Conservation (phyloP, 2,888 invertebrate genomes). For the Parnassius apollo region DNA sequence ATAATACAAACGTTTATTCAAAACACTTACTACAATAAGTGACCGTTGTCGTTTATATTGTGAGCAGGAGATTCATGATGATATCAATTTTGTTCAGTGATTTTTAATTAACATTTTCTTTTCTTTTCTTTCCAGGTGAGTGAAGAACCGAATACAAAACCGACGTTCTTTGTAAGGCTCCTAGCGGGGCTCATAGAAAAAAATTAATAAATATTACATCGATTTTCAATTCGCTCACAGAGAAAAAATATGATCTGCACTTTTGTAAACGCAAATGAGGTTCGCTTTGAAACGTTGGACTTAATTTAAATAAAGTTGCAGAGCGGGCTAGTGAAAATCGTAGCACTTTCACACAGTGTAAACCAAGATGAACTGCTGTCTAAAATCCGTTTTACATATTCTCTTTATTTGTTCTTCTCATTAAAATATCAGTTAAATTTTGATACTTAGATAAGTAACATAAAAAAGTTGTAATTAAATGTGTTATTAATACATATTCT, state of each 20-base stretch:
- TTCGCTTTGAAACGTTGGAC: slow-evolving; percentile 67
- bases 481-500: too few species aligned
- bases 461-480: too few species aligned
- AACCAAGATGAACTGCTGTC: slow-evolving; percentile 4
- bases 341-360: slow-evolving; percentile 25
- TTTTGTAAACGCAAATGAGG: slow-evolving; percentile 77
- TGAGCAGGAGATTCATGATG: slow-evolving; percentile 61
- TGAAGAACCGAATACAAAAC: slow-evolving; percentile 71
- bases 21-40: slow-evolving; percentile 33
- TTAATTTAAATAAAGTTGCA: slow-evolving; percentile 65
- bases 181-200: slow-evolving; percentile 39
- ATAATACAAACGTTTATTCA: too few species aligned
- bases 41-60: slow-evolving; percentile 66
- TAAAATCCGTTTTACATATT: slow-evolving; percentile 7
- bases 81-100: slow-evolving; percentile 76
- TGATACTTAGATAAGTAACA: too few species aligned
- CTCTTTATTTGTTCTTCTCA: too few species aligned
- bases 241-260: slow-evolving; percentile 75
- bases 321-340: slow-evolving; percentile 45
- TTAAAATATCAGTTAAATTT: too few species aligned
- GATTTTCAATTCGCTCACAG: slow-evolving; percentile 73
- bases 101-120: slow-evolving; percentile 80
- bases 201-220: slow-evolving; percentile 75
- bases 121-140: slow-evolving; percentile 80
- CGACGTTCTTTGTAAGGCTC: slow-evolving; percentile 62